phyloP scores from a whole-genome alignment of 2,888 invertebrate species.

The Cartodere bifasciata region DNA sequence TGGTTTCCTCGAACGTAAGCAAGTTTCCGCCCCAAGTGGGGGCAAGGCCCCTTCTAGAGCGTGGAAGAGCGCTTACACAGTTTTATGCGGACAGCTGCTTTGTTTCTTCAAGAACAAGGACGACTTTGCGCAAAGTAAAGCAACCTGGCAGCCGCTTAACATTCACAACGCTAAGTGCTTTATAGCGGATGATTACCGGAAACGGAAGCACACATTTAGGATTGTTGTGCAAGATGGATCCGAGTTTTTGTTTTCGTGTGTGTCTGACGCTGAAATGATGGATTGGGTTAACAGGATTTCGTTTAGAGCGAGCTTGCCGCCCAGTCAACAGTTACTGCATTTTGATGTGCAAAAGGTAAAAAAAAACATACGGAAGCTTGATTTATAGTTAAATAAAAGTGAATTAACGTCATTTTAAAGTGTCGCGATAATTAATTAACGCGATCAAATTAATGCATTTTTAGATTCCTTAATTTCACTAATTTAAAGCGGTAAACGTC shows the following conservation, averaged over 20 bases:
- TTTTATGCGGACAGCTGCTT: conserved; percentile 89
- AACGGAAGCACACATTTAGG: conserved; percentile 87
- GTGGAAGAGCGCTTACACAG: conserved; percentile 92
- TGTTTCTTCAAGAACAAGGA: conserved; percentile 96
- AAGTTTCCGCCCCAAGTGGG: conserved; percentile 84
- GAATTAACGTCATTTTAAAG: no score
- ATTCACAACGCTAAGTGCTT: conserved; percentile 68
- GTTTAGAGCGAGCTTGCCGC: conserved; percentile 86
- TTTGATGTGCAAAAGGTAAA: conserved; percentile 47
- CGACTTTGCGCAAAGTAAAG: conserved; percentile 79
- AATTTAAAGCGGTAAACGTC: no score
- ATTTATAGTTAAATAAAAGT: no score
- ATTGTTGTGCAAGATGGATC: conserved; percentile 80
- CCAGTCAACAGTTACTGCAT: conserved; percentile 75
- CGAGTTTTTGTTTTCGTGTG: conserved; percentile 80
- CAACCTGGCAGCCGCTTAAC: conserved; percentile 76
- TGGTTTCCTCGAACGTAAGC: conserved; percentile 85
- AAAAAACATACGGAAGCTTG: neutral
- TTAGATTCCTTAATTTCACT: no score
- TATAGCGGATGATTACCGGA: conserved; percentile 87
- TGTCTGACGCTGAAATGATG: conserved; percentile 58
- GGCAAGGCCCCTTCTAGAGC: conserved; percentile 89
- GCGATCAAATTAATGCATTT: no score
- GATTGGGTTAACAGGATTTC: conserved; percentile 88
- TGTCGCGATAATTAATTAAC: no score